These are phyloP conservation scores for Adrianichthys oophorus DNA, from an alignment of 2,797 vertebrate genomes.

Conservation along the genomic window DNA sequence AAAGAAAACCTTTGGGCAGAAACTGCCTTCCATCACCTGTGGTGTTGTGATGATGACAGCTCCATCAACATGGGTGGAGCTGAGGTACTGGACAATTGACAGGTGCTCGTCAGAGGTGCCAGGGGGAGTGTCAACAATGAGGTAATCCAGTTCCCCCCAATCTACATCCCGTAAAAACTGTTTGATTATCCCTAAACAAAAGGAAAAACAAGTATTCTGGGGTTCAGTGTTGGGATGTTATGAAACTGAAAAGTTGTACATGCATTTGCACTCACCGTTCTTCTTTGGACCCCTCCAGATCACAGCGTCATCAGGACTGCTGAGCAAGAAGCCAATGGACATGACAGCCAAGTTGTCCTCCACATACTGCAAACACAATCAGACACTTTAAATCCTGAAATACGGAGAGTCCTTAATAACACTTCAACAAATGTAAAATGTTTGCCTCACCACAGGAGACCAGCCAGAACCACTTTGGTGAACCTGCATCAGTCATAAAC, in stretches of 20 bases:
- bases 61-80: constrained; percentile 81
- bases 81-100: constrained; percentile 90
- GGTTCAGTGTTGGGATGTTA: neutral
- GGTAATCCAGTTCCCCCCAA: constrained; percentile 94
- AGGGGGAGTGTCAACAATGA: constrained; percentile 90
- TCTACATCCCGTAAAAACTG: constrained; percentile 96
- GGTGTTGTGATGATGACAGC: constrained; percentile 92
- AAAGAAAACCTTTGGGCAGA: neutral
- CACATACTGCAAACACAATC: constrained; percentile 82
- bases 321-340: constrained; percentile 95
- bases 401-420: too few species aligned
- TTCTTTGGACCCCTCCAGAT: constrained; percentile 99
- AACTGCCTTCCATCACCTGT: constrained; percentile 75
- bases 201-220: constrained; percentile 2
- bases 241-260: neutral
- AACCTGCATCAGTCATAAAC: constrained; percentile 72
- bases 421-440: neutral
- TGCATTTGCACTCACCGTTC: constrained; percentile 80
- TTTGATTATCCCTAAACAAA: constrained; percentile 90
- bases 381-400: neutral
- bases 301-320: constrained; percentile 92
- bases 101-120: constrained; percentile 95
- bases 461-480: constrained; percentile 97
- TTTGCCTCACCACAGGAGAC: constrained; percentile 91
- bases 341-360: constrained; percentile 95